A percentile compares a stretch with the other conserved stretches of the same genome.
These are phyloP conservation scores for Agrochola macilenta DNA, from an alignment of 2,888 invertebrate species.

Conservation along the genomic window DNA sequence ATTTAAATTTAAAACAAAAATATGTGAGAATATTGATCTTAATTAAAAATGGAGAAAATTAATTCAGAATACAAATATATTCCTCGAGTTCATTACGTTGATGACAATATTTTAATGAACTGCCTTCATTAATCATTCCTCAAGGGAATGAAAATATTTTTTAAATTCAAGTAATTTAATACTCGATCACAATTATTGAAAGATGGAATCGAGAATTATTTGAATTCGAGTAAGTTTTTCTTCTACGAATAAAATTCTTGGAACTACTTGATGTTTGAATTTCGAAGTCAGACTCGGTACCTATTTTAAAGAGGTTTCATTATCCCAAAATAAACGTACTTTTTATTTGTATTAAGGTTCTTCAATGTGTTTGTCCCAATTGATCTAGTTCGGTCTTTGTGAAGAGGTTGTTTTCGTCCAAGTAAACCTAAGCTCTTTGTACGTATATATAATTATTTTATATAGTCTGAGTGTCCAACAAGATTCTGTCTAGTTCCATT, in stretches of 20 bases:
- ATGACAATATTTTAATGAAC: conserved; percentile 53
- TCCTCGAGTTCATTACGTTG: conserved; percentile 41
- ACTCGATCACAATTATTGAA: conserved; percentile 6
- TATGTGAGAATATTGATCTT: neutral
- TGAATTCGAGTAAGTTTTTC: neutral
- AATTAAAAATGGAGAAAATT: conserved; percentile 1
- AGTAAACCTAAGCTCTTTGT: conserved; percentile 22
- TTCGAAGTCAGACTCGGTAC: conserved; percentile 10
- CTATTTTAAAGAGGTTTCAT: conserved; percentile 39
- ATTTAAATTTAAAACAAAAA: neutral
- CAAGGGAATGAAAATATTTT: conserved; percentile 9
- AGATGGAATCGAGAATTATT: conserved; percentile 25
- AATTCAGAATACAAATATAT: conserved; percentile 33
- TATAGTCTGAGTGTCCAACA: conserved; percentile 13
- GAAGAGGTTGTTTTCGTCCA: conserved; percentile 27
- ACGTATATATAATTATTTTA: conserved; percentile 15
- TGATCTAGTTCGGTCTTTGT: conserved; percentile 32
- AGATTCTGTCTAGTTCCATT: conserved; percentile 30
- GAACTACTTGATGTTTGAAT: conserved; percentile 33
- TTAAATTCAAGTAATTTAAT: conserved; percentile 26
- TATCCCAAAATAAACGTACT: conserved; percentile 23
- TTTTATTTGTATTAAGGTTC: conserved; percentile 39
- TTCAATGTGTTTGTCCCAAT: conserved; percentile 32
- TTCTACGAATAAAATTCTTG: conserved; percentile 7
- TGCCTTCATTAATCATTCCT: conserved; percentile 43